These are phyloP conservation scores for Columbina picui DNA, from an alignment of 2,113 vertebrate species.

Conservation along the genomic window DNA sequence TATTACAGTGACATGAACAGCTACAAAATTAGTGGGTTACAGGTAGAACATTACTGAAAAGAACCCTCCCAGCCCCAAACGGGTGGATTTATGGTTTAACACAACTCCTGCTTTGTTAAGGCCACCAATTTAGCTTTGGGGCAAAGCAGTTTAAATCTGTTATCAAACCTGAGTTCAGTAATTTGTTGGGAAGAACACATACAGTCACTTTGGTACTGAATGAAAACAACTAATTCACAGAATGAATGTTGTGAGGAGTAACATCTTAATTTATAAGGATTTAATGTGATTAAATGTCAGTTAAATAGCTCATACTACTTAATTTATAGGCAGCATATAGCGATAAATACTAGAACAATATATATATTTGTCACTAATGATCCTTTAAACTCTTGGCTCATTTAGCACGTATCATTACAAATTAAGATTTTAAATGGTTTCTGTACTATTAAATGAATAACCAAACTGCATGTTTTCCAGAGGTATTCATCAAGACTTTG, in stretches of 20 bases:
- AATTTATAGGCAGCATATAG: not conserved
- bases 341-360: not conserved
- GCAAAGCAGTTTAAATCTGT: not conserved
- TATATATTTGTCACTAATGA: not conserved
- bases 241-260: not conserved
- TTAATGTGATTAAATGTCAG: not conserved
- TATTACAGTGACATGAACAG: not conserved
- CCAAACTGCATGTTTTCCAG: not conserved
- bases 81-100: not conserved
- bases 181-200: not conserved
- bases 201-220: fast-evolving
- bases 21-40: not conserved
- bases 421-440: not conserved
- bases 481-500: not conserved
- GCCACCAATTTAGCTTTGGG: not conserved
- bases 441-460: not conserved
- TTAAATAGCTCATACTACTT: not conserved
- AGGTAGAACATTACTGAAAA: not conserved
- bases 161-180: not conserved
- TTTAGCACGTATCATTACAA: not conserved
- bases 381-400: not conserved
- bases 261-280: not conserved
- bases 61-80: not conserved
- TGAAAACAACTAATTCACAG: fast-evolving
- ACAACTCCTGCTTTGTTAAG: not conserved